Conservation (phyloP, 2,797 vertebrate species). For the Enteromius anoplus region DNA sequence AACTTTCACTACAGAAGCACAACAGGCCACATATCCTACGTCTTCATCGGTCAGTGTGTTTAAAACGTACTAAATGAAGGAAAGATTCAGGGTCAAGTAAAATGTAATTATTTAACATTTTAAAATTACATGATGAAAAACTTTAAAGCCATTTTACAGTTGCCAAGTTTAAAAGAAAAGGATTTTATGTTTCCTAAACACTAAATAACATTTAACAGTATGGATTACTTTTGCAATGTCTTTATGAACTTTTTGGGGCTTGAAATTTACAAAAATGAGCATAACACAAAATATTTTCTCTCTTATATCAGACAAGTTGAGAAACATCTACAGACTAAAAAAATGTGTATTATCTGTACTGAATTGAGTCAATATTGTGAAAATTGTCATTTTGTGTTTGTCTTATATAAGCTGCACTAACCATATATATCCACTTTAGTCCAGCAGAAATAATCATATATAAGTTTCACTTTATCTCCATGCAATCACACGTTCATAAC, state of each 20-base stretch:
- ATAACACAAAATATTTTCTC: too few species aligned
- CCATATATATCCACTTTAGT: too few species aligned
- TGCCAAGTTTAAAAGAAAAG: too few species aligned
- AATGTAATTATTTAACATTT: background rate
- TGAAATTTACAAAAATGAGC: too few species aligned
- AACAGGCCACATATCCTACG: background rate
- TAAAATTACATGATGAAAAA: too few species aligned
- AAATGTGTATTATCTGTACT: background rate
- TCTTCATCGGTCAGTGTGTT: background rate
- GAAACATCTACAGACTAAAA: background rate
- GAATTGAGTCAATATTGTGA: background rate
- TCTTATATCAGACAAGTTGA: background rate
- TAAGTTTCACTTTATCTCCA: background rate
- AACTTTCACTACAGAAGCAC: background rate
- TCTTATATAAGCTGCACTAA: background rate
- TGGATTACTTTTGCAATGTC: too few species aligned
- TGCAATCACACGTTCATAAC: background rate
- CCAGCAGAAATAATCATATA: background rate
- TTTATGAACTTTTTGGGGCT: too few species aligned
- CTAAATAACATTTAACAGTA: too few species aligned
- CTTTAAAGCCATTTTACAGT: too few species aligned
- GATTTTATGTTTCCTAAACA: too few species aligned
- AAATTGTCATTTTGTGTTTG: background rate
- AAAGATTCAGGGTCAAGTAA: background rate
- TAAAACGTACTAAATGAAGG: background rate